Base-by-base conservation (phyloP, 1,140 invertebrate genomes). In the Tyrophagus putrescentiae region DNA sequence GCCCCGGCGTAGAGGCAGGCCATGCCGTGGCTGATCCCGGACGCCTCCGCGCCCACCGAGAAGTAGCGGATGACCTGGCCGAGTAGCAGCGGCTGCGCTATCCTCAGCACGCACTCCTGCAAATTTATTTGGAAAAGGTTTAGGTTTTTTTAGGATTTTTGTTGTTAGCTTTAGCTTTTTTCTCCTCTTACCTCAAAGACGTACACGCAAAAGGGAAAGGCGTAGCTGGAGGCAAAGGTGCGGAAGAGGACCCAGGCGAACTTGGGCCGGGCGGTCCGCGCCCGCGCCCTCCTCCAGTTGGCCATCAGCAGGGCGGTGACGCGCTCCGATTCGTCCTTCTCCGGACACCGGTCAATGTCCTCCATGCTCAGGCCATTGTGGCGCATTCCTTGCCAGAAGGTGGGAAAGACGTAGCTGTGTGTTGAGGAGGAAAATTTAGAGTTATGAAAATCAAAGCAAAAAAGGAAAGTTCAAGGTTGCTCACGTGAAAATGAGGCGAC, bases 41-140 rank as follows among this genome's bases (percentile, higher is more conserved):
- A n/a, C 33, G 23, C 45, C 11, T 2, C 48, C 16, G 42, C 41
- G 44, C 48, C 33, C 7, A 53, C 42, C 16, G 42, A 34, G 21
- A 67, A 66, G 50, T 66, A 64, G n/a, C 61, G 23, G 13, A 54
- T 60, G 11, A 60, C 29, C 28, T 23, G 23, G 29, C 59, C 36
- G 13, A 60, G 27, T 18, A 54, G 28, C 16, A 60, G 27, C 44
- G 59, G 50, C 54, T 60, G 59, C 11, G 18, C 83, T 76, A 87
- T 82, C 27, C 54, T 5, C 71, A 63, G 21, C 6, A 59, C 23
- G 31, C 32, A 41, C 45, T 58, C 60, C 58, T 58, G 18, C 57
- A 53, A 56, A 56, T 39, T 39, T 39, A 13, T 39, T 13, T 39
- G 13, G 36, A 13, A 39, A 39, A 39, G 13, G 36, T 39, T 13